Evolutionary conservation across 2,797 vertebrate genomes (phyloP), one percentile per base, ranked within the genome.

Genomic region (Typhlichthys eigenmanni): DNA sequence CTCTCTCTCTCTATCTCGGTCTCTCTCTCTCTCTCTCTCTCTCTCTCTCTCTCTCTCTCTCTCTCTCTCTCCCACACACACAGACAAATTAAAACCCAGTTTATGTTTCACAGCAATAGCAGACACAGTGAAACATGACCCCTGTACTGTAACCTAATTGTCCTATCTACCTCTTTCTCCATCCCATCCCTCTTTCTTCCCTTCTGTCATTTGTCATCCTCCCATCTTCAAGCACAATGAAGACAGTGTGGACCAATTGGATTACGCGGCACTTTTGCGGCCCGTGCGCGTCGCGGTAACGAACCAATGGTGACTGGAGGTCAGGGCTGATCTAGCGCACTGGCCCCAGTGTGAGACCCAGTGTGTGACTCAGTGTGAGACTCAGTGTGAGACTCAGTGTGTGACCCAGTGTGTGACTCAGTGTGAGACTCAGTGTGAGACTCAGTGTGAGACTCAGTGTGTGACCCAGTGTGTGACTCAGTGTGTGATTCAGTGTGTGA

Each of bases 201-300:
- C 50, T 8, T 13, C 49, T 16, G 68, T 60, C 68, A 69, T 85
- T 72, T 14, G 74, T 78, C 72, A 76, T 49, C 63, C 69, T 4
- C 11, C 29, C n/a, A 2, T 6, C 29, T 43, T 34, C 19, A 12
- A 13, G 5, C 68, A 49, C 72, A 74, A 83, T 73, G 79, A 72
- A 87, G 84, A 86, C 82, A 85, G 74, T 74, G 60, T 6, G 55
- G 68, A 64, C 54, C 55, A 76, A 88, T 86, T 71, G 57, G 79
- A 82, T 85, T 76, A 83, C 78, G 55, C 64, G 57, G 71, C 43
- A 71, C 71, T 76, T 71, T 24, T 13, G 13, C 9, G 57, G 53
- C 71, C 1, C 11, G 32, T 52, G 16, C 47, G 0, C 62, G 0
- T 74, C 70, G 79, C 72, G 74, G 70, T 74, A 78, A 75, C 5